These are phyloP conservation scores for Rhinolophus ferrumequinum DNA, from an alignment of 2,113 vertebrate genomes.

Conservation along the genomic window DNA sequence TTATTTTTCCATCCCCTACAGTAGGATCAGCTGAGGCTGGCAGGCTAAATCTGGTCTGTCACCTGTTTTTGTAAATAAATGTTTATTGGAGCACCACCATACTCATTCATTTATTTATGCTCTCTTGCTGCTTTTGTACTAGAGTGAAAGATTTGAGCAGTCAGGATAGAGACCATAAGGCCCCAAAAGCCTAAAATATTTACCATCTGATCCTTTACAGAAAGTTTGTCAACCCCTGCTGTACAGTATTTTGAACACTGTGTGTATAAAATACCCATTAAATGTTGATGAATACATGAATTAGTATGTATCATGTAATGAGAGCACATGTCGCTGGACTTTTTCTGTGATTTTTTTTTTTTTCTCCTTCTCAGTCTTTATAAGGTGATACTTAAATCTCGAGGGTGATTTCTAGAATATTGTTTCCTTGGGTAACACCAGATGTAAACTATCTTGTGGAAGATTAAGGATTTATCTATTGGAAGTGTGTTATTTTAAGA, in stretches of 20 bases:
- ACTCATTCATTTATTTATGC: background rate
- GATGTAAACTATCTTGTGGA: background rate
- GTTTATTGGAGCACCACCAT: background rate
- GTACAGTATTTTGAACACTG: background rate
- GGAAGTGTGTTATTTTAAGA: conserved; percentile 45
- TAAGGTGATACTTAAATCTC: conserved; percentile 33
- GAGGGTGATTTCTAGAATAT: conserved; percentile 33
- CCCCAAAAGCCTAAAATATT: background rate
- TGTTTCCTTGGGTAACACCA: background rate
- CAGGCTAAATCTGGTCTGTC: background rate
- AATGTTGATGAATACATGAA: background rate
- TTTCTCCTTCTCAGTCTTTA: background rate
- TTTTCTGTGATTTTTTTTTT: background rate
- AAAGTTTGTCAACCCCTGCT: background rate
- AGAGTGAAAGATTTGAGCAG: background rate
- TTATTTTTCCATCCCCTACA: background rate
- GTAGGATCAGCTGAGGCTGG: background rate
- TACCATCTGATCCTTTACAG: background rate
- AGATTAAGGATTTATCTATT: background rate
- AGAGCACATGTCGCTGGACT: background rate
- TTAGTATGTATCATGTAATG: background rate
- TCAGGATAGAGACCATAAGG: background rate
- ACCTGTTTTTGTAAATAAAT: background rate
- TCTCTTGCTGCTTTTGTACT: background rate
- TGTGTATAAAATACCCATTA: background rate